Percentiles rank a stretch among this genome's conserved stretches.
Evolutionary conservation across 2,888 invertebrate genomes (phyloP).

Genomic region (Oxytorus armatus): DNA sequence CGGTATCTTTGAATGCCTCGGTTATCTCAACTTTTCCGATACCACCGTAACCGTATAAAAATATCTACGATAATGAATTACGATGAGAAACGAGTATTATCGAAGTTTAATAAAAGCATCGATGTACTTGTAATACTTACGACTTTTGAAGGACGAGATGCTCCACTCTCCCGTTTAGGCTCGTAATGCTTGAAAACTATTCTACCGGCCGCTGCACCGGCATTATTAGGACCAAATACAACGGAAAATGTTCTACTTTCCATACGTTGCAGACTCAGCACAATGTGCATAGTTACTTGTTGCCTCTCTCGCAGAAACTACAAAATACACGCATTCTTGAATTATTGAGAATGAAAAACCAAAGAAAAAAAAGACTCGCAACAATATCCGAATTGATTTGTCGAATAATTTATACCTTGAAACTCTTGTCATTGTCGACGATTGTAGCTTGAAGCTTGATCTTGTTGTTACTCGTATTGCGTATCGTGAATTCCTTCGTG

Average conservation of each 20-base stretch:
- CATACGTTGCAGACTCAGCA: slow-evolving; percentile 85
- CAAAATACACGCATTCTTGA: slow-evolving; percentile 48
- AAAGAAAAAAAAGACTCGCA: neutral
- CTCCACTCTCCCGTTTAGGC: slow-evolving; percentile 69
- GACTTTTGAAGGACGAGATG: slow-evolving; percentile 72
- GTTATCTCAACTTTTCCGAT: slow-evolving; percentile 85
- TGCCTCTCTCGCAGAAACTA: slow-evolving; percentile 80
- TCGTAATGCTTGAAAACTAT: slow-evolving; percentile 86
- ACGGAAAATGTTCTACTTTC: slow-evolving; percentile 86
- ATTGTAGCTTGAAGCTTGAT: slow-evolving; percentile 86
- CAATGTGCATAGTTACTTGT: slow-evolving; percentile 70
- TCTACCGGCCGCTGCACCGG: slow-evolving; percentile 86
- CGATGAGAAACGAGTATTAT: neutral
- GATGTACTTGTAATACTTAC: slow-evolving; percentile 69
- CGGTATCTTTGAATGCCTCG: slow-evolving; percentile 86
- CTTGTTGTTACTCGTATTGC: slow-evolving; percentile 86
- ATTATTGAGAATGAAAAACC: slow-evolving; percentile 2
- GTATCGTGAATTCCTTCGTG: slow-evolving; percentile 86
- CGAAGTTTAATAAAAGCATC: neutral
- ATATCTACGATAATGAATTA: slow-evolving; percentile 75
- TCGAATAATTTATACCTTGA: slow-evolving; percentile 80
- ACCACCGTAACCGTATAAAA: slow-evolving; percentile 87
- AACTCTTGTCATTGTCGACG: slow-evolving; percentile 78
- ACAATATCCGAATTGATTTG: neutral
- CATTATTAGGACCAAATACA: slow-evolving; percentile 86